Evolutionary conservation across 2,888 invertebrate species (phyloP).

Genomic region (Iselma pallidipennis): DNA sequence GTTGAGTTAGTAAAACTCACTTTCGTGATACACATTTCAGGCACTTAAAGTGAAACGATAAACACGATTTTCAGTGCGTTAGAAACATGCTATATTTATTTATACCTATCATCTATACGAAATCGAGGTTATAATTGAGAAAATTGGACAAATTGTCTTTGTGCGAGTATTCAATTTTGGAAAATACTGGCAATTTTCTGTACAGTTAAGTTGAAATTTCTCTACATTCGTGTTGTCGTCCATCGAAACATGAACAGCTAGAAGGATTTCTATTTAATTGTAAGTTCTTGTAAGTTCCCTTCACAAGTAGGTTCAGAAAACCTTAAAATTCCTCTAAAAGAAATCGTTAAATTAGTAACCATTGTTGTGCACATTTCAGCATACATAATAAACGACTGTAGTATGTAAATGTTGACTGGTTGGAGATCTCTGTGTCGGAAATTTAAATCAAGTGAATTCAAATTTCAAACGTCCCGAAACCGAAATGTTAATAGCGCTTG

Average conservation of each 20-base stretch:
- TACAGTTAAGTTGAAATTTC: too few relatives aligned
- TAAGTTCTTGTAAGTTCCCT: not conserved
- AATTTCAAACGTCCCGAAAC: conserved; percentile 2
- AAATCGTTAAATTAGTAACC: not conserved
- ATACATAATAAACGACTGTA: too few relatives aligned
- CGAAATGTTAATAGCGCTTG: not conserved
- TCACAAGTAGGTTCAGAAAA: not conserved
- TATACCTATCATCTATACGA: too few relatives aligned
- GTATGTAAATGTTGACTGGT: not conserved
- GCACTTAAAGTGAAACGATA: too few relatives aligned
- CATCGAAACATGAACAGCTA: too few relatives aligned
- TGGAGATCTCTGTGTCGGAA: not conserved
- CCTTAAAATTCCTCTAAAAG: not conserved
- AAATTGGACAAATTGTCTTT: too few relatives aligned
- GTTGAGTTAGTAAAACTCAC: not conserved
- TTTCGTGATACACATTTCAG: not conserved
- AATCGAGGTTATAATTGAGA: too few relatives aligned
- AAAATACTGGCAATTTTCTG: too few relatives aligned
- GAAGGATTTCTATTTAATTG: not conserved
- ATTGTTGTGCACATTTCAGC: not conserved
- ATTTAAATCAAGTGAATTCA: conserved; percentile 1
- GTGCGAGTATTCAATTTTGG: too few relatives aligned
- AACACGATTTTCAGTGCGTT: too few relatives aligned
- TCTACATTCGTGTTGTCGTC: too few relatives aligned
- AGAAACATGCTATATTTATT: too few relatives aligned